Evolutionary conservation across 2,113 vertebrate species (phyloP).

Genomic region (Myocastor coypus): DNA sequence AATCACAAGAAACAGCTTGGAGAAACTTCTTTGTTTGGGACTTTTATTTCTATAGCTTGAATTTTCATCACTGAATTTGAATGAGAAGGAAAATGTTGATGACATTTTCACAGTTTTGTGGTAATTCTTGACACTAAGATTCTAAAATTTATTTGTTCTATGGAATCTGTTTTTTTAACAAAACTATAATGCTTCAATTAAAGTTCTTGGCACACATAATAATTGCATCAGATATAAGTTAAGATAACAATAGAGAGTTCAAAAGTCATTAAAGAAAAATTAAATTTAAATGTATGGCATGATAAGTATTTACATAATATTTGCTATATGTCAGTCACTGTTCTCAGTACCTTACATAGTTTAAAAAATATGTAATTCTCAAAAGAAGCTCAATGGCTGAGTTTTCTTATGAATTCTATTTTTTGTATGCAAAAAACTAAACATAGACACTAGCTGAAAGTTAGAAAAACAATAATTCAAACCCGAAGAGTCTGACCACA

Average conservation of each 20-base stretch:
- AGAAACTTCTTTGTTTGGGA: not conserved
- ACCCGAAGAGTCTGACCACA: not conserved
- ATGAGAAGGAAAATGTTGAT: not conserved
- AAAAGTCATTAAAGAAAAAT: conserved; percentile 31
- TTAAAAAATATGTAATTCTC: not conserved
- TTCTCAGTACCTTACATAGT: not conserved
- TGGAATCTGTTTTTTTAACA: conserved; percentile 7
- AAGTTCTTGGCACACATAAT: not conserved
- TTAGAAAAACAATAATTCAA: not conserved
- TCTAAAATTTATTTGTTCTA: conserved; percentile 22
- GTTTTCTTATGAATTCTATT: not conserved
- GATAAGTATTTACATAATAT: not conserved
- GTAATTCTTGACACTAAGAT: not conserved
- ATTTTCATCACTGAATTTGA: not conserved
- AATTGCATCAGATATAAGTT: not conserved
- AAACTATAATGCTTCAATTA: conserved; percentile 27
- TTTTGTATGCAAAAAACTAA: conserved; percentile 4
- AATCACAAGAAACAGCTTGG: not conserved
- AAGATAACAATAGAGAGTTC: conserved; percentile 5
- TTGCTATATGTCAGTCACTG: not conserved
- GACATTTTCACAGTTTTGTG: not conserved
- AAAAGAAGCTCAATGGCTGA: not conserved
- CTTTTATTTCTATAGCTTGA: not conserved
- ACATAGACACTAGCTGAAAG: not conserved
- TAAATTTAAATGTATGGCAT: not conserved